Percentiles rank a stretch among this genome's conserved stretches.
Conservation (phyloP, 2,888 invertebrate genomes). For the Torymus aiolomorphi region DNA sequence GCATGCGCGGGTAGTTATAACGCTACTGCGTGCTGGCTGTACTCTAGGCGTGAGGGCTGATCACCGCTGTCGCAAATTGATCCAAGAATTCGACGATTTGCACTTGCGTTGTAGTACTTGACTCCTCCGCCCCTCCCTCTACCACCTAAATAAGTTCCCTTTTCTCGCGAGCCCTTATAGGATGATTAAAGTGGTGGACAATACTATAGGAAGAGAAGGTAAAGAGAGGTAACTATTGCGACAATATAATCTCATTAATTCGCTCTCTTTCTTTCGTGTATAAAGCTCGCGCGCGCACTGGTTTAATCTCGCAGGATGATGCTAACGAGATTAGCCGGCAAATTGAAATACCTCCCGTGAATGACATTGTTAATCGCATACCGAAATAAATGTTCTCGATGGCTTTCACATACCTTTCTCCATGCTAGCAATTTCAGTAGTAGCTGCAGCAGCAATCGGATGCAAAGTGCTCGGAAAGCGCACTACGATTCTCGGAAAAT, state of each 20-base stretch:
- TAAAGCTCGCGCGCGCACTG: background rate
- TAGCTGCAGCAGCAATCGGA: no score
- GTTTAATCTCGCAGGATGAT: background rate
- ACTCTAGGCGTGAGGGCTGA: conserved; percentile 49
- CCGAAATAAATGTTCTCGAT: conserved; percentile 14
- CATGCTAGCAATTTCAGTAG: no score
- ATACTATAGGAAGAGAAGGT: background rate
- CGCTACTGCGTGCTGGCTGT: conserved; percentile 64
- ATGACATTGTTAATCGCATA: conserved; percentile 30
- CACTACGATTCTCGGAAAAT: no score
- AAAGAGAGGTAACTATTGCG: conserved; percentile 10
- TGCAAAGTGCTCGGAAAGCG: no score
- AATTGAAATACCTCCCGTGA: conserved; percentile 43
- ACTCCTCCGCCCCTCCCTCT: background rate
- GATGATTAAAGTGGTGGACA: background rate
- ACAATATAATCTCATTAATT: conserved; percentile 60
- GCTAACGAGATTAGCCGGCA: conserved; percentile 46
- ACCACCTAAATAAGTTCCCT: background rate
- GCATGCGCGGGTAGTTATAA: conserved; percentile 17
- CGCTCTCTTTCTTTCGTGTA: conserved; percentile 53
- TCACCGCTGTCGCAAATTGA: conserved; percentile 56
- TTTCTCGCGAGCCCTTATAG: no score
- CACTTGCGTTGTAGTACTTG: conserved; percentile 4
- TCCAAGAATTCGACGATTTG: conserved; percentile 46
- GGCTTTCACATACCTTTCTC: no score